Base-by-base conservation (phyloP, 2,113 vertebrate species). In the Hipposideros armiger region DNA sequence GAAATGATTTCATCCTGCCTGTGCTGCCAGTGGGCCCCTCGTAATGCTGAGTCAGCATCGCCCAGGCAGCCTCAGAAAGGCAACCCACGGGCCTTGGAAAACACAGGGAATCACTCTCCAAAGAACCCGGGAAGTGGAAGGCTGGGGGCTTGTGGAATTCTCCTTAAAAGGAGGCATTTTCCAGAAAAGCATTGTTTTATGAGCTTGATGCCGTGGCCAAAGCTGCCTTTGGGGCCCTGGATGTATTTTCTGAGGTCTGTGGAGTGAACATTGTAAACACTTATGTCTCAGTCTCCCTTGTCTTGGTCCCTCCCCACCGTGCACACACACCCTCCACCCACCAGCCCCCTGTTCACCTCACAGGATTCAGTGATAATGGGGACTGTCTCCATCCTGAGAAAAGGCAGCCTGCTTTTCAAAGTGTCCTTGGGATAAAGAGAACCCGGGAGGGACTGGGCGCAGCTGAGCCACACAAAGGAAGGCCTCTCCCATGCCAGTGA, bases 1-100 rank as follows among this genome's bases (percentile, higher is more conserved):
- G 15, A 96, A 66, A 78, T 90, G 95, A 9, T 7, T 67, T 90
- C 91, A 40, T 60, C 94, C 69, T 90, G 86, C 93, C 95, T 40
- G 74, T 42, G 91, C 95, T 94, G 94, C 97, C 87, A 42, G 67
- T 14, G 67, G 90, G 11, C 50, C 92, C 60, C 77, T 60, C 4
- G 0, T 28, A 7, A 8, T 30, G 87, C 92, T 72, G 74, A 83
- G 14, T 98, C 87, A 95, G 88, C 78, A 13, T 45, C 19, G 3
- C 69, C 80, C 84, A 47, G 87, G 6, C 40, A 36, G 70, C 85
- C 82, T 91, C 94, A 7, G 13, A 87, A 60, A 78, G 93, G 94
- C 80, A 82, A 62, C 80, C 24, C 45, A 3, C 0, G 72, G 91
- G 67, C 70, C 90, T 66, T 32, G 50, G 60, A 58, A 74, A 64